These are phyloP conservation scores for Syrista parreyssii DNA, from an alignment of 2,888 invertebrate species.

Conservation along the genomic window DNA sequence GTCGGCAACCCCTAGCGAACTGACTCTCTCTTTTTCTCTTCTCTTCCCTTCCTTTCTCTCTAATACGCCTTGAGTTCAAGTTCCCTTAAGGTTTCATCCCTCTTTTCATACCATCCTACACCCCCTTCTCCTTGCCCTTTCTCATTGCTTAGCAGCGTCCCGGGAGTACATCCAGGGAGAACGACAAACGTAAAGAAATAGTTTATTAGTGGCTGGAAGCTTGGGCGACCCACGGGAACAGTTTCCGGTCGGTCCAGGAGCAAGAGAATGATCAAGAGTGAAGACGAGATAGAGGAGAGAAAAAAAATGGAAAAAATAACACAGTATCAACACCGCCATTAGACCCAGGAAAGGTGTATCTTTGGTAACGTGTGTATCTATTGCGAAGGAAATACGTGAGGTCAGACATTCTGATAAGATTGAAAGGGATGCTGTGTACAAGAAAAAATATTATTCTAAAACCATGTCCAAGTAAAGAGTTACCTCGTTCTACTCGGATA, in stretches of 20 bases:
- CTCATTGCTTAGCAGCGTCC: not conserved
- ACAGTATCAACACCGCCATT: not conserved
- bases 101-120: not conserved
- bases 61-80: not conserved
- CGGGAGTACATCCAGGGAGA: slow-evolving; percentile 2
- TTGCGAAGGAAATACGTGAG: not conserved
- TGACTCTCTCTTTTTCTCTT: not conserved
- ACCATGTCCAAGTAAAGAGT: not conserved
- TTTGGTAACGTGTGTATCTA: not conserved
- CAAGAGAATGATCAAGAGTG: not conserved
- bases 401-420: not conserved
- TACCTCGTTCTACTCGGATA: not conserved
- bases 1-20: slow-evolving; percentile 36
- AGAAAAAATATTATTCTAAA: not conserved
- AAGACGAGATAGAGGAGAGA: not conserved
- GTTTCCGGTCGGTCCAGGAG: not conserved
- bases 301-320: not conserved
- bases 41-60: not conserved
- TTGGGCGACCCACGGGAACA: slow-evolving; percentile 1
- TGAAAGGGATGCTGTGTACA: not conserved
- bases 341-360: not conserved
- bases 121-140: not conserved
- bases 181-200: slow-evolving; percentile 8
- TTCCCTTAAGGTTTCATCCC: not conserved
- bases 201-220: slow-evolving; percentile 19